Evolutionary conservation across 2,113 vertebrate species (phyloP).

Genomic region (Caretta caretta): DNA sequence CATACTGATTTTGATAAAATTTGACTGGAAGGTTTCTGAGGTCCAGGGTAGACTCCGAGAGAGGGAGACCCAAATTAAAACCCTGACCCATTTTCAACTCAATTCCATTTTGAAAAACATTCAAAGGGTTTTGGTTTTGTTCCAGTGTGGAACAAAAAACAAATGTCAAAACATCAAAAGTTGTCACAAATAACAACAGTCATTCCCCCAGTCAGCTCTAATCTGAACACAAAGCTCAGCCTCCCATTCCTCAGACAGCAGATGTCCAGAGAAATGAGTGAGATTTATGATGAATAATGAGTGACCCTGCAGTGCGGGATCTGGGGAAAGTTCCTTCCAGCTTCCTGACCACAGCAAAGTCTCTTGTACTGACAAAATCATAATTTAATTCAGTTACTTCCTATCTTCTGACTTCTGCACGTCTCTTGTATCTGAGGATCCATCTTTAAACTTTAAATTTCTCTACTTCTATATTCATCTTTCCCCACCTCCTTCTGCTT

Average conservation of each 20-base stretch:
- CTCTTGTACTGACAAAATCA: neutral
- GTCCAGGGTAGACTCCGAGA: neutral
- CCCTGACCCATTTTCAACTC: neutral
- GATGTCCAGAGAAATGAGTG: neutral
- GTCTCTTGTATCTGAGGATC: neutral
- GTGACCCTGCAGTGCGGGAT: neutral
- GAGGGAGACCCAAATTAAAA: neutral
- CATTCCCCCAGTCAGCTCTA: neutral
- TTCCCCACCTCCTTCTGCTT: neutral
- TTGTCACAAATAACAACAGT: neutral
- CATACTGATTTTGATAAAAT: neutral
- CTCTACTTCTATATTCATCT: neutral
- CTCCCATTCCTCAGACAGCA: neutral
- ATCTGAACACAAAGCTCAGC: neutral
- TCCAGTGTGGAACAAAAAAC: neutral
- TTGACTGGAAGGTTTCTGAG: neutral
- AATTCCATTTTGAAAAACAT: neutral
- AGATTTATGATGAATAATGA: neutral
- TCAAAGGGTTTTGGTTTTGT: neutral
- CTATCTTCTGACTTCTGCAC: neutral
- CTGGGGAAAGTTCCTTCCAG: neutral
- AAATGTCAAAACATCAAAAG: neutral
- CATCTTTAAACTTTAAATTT: neutral
- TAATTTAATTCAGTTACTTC: neutral
- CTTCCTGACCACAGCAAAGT: neutral